A percentile compares a stretch with the other conserved stretches of the same genome.
Evolutionary conservation across 2,797 vertebrate species (phyloP).

Genomic region (Balearica regulorum): DNA sequence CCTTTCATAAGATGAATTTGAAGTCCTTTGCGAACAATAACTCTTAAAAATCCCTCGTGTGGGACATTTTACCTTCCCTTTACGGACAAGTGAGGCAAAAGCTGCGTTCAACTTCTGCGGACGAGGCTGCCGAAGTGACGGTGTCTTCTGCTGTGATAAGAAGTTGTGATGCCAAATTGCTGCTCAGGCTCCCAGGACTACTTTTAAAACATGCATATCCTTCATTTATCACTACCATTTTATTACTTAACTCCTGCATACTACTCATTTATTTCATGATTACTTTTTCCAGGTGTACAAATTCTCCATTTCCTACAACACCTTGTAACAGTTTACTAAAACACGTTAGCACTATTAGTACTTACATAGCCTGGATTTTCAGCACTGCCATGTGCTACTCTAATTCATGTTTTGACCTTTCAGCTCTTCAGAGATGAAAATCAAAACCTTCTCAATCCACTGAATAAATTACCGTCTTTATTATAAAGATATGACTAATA

Average conservation of each 20-base stretch:
- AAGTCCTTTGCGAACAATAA: background rate
- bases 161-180: background rate
- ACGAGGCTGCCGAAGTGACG: background rate
- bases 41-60: background rate
- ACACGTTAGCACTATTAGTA: background rate
- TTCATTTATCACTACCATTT: background rate
- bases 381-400: background rate
- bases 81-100: background rate
- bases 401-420: conserved; percentile 7
- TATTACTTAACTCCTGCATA: background rate
- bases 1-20: background rate
- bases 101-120: background rate
- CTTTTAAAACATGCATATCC: background rate
- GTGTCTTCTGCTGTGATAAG: background rate
- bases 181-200: background rate
- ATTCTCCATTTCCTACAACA: background rate
- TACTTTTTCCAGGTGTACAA: background rate
- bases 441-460: background rate
- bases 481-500: conserved; percentile 11
- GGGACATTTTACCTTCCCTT: background rate
- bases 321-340: background rate
- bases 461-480: conserved; percentile 2
- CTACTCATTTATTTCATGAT: background rate
- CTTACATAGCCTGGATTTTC: background rate
- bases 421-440: conserved; percentile 3